Evolutionary conservation across 2,113 vertebrate genomes (phyloP).

Genomic region (Lagopus leucura): DNA sequence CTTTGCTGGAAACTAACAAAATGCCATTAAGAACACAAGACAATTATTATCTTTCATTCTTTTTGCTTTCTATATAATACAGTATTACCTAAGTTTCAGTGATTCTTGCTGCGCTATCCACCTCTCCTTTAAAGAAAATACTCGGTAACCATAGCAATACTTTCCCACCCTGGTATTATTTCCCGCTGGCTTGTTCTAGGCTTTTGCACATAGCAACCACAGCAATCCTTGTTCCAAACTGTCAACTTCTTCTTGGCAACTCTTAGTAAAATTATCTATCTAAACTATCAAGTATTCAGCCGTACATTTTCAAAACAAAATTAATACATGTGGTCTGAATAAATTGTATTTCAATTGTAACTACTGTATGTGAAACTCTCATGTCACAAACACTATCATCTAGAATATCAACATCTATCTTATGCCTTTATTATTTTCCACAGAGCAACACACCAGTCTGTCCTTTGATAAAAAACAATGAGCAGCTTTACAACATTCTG

Average conservation of each 20-base stretch:
- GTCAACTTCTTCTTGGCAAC: conserved; percentile 55
- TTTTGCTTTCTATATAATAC: conserved; percentile 31
- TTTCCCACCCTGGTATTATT: conserved; percentile 73
- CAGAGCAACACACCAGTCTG: not conserved
- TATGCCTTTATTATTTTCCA: not conserved
- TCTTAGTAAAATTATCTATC: conserved; percentile 44
- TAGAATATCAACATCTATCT: not conserved
- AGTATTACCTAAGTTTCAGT: conserved; percentile 56
- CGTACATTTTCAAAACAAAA: conserved; percentile 38
- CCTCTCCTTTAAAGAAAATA: conserved; percentile 71
- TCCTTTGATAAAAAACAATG: not conserved
- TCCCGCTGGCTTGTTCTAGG: conserved; percentile 69
- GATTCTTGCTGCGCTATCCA: conserved; percentile 58
- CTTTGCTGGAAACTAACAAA: conserved; percentile 55
- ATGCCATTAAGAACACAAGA: conserved; percentile 33
- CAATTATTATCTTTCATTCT: conserved; percentile 47
- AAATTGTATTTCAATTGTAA: not conserved
- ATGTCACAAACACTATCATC: not conserved
- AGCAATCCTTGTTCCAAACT: conserved; percentile 53
- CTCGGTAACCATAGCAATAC: conserved; percentile 73
- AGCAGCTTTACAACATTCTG: not conserved
- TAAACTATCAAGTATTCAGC: conserved; percentile 23
- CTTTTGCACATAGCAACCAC: conserved; percentile 69
- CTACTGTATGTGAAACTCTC: not conserved
- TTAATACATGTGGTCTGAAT: not conserved